phyloP scores from a whole-genome alignment of 1,140 invertebrate species.

The Lasaia peninsularis region DNA sequence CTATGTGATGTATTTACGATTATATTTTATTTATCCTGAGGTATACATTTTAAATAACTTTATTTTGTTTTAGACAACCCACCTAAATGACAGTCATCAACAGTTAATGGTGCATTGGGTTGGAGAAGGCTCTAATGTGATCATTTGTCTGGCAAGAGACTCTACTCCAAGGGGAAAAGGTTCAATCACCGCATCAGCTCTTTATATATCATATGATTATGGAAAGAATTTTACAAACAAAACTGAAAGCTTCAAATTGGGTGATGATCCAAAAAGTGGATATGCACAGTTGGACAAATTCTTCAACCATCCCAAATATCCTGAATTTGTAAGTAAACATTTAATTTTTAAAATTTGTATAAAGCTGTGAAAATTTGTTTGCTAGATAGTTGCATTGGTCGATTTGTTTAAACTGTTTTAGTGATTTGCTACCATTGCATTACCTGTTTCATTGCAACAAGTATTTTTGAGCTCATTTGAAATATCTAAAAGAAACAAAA shows the following conservation, averaged over 20 bases:
- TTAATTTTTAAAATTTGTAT: no score
- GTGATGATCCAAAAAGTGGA: constrained; percentile 65
- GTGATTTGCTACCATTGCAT: no score
- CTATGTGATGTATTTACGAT: no score
- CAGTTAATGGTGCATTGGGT: constrained; percentile 95
- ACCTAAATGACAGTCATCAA: constrained; percentile 90
- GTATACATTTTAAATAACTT: background rate
- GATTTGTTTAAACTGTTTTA: no score
- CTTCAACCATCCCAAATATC: constrained; percentile 88
- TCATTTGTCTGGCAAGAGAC: constrained; percentile 90
- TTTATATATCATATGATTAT: constrained; percentile 93
- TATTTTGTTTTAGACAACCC: constrained; percentile 77
- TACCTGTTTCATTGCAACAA: no score
- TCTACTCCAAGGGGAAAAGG: constrained; percentile 72
- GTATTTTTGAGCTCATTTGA: no score
- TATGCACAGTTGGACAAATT: constrained; percentile 89
- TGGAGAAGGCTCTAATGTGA: constrained; percentile 89
- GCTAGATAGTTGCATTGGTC: no score
- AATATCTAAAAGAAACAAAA: no score
- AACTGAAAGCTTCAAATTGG: constrained; percentile 81
- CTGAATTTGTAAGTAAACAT: constrained; percentile 82
- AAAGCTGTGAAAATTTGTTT: no score
- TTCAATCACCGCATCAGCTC: constrained; percentile 79
- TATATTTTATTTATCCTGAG: no score
- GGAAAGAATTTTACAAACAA: constrained; percentile 88